Base-by-base conservation (phyloP, 2,888 invertebrate species). In the Drosophila niveifrons region DNA sequence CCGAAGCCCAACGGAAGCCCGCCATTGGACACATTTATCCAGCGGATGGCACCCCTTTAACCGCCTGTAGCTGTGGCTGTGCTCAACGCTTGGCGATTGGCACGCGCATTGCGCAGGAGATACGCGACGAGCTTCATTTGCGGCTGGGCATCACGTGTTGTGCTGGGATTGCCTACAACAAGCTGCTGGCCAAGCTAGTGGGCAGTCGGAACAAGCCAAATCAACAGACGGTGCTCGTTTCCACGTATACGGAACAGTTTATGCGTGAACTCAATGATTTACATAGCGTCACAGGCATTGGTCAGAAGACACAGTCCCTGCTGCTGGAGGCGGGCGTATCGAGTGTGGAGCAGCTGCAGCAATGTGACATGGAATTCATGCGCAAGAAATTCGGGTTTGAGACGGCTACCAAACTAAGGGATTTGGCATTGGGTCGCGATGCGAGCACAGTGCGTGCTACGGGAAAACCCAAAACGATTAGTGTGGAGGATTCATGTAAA, bases 91-190 rank as follows among this genome's bases (percentile, higher is more conserved):
- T 97, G 80, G 94, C 93, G 65, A 92, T 95, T 79, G 97, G 96
- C 78, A 95, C 96, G 74, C 94, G 94, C 82, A 94, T 97, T 83
- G 97, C 97, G 28, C 94, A 94, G 83, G 96, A 96, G 89, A 96
- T 97, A 89, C 94, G 97, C 57, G 93, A 95, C 72, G 94, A 94
- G 80, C 93, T 97, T 78, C 93, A 93, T 77, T 93, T 94, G 65
- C 95, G 96, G 75, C 93, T 97, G 76, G 95, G 95, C 56, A 94
- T 97, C 68, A 97, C 96, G 2, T 95, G 95, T 80, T 96, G 96
- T 93, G 96, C 97, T 36, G 97, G 97, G 52, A 94, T 97, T 71
- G 95, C 96, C 34, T 96, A 96, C 85, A 97, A 97, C 91, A 97
- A 97, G 92, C 92, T 97, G 66, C 91, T 97, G 88, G 96, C 97